phyloP scores from a whole-genome alignment of 2,797 vertebrate genomes.

The Fringilla coelebs region DNA sequence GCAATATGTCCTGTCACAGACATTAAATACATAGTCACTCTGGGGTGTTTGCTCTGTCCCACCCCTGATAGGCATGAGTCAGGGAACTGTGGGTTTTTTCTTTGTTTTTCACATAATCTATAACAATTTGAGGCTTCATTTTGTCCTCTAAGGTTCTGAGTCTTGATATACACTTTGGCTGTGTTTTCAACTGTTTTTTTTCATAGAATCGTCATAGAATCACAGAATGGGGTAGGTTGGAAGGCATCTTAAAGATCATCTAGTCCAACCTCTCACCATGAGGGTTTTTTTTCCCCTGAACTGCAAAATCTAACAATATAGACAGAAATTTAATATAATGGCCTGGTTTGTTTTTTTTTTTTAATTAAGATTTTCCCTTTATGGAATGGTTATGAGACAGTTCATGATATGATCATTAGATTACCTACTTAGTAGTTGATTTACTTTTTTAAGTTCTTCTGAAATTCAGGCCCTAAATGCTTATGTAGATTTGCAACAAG shows the following conservation, averaged over 20 bases:
- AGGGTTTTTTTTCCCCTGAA: not conserved
- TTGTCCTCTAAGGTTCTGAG: not conserved
- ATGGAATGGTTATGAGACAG: not conserved
- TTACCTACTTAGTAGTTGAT: not conserved
- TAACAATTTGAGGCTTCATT: not conserved
- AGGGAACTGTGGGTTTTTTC: not conserved
- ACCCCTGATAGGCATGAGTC: not conserved
- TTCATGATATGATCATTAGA: not conserved
- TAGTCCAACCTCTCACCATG: not conserved
- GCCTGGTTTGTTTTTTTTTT: fast-evolving
- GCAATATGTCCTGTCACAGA: not conserved
- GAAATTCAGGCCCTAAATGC: not conserved
- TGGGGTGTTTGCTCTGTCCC: not conserved
- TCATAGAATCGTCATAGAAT: not conserved
- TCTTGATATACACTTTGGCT: not conserved
- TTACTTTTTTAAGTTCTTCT: not conserved
- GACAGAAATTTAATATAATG: not conserved
- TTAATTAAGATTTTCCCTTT: not conserved
- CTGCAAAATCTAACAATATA: not conserved
- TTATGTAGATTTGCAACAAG: not conserved
- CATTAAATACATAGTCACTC: not conserved
- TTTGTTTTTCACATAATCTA: not conserved
- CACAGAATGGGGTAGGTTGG: not conserved
- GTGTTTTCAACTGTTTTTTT: not conserved
- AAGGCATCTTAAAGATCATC: not conserved